phyloP scores from a whole-genome alignment of 2,113 vertebrate genomes.

The Anas platyrhynchos region DNA sequence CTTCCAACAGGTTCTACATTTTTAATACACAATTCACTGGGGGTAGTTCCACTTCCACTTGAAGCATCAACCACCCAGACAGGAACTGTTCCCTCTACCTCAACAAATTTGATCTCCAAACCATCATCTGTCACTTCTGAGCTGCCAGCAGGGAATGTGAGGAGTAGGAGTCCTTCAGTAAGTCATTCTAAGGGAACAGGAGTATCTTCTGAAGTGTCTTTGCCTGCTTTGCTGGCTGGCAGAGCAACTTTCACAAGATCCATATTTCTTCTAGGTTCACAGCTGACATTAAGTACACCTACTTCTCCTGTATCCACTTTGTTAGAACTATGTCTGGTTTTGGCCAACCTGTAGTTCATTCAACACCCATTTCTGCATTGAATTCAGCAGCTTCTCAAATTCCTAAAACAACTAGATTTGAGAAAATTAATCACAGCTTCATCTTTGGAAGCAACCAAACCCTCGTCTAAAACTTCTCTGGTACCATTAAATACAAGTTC shows the following conservation, averaged over 20 bases:
- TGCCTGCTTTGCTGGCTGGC: background rate
- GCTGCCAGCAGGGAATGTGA: slow-evolving; percentile 29
- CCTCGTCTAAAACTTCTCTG: background rate
- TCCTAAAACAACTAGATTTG: background rate
- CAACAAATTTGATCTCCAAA: background rate
- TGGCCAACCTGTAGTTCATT: background rate
- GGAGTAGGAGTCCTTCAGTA: slow-evolving; percentile 6
- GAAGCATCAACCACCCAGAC: background rate
- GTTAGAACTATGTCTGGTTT: background rate
- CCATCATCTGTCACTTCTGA: slow-evolving; percentile 25
- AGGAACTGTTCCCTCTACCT: background rate
- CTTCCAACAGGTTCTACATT: background rate
- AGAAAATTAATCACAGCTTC: background rate
- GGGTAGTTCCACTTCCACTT: background rate
- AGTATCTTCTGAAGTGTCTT: background rate
- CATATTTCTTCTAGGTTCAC: background rate
- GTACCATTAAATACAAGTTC: background rate
- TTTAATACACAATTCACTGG: background rate
- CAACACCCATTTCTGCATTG: background rate
- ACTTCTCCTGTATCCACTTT: background rate
- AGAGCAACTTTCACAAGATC: background rate
- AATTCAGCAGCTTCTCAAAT: background rate
- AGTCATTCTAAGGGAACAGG: background rate
- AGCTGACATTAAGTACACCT: background rate
- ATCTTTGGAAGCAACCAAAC: background rate